Percentiles rank a stretch among this genome's conserved stretches.
phyloP scores from a whole-genome alignment of 37 sponge, comb jelly and placozoan species.

The Eunapius fragilis region DNA sequence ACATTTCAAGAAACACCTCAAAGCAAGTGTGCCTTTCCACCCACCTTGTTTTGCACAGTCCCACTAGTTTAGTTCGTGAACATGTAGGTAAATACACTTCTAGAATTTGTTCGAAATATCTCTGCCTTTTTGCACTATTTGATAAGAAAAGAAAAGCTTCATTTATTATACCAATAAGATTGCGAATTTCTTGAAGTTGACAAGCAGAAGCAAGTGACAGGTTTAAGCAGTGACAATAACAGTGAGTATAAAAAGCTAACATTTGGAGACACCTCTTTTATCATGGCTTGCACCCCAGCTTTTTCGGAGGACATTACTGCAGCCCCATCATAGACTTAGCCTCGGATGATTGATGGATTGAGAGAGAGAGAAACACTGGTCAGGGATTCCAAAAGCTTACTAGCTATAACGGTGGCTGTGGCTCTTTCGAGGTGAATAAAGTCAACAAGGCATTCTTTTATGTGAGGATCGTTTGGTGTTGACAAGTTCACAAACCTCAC shows the following conservation, averaged over 20 bases:
- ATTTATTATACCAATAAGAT: slow-evolving; percentile 36
- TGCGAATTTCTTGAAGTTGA: slow-evolving; percentile 40
- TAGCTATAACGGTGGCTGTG: slow-evolving; percentile 27
- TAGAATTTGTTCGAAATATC: slow-evolving; percentile 42
- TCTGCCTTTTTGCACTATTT: slow-evolving; percentile 50
- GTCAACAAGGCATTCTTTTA: slow-evolving; percentile 48
- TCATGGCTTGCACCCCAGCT: slow-evolving; percentile 20
- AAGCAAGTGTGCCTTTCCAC: slow-evolving; percentile 60
- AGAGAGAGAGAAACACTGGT: slow-evolving; percentile 19
- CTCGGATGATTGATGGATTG: not conserved
- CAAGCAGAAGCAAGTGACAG: slow-evolving; percentile 43
- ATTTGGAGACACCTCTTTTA: slow-evolving; percentile 3
- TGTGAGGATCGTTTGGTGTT: slow-evolving; percentile 40
- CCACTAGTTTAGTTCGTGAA: slow-evolving; percentile 39
- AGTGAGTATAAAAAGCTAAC: slow-evolving; percentile 4
- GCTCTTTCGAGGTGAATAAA: slow-evolving; percentile 61
- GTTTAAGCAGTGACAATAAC: slow-evolving; percentile 57
- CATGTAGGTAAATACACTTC: slow-evolving; percentile 11
- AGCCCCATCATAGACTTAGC: slow-evolving; percentile 21
- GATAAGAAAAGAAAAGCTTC: slow-evolving; percentile 39
- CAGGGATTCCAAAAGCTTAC: slow-evolving; percentile 9
- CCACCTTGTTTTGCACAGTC: slow-evolving; percentile 61
- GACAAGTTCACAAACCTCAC: slow-evolving; percentile 52
- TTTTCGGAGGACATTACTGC: slow-evolving; percentile 30
- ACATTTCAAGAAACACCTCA: slow-evolving; percentile 46